Conservation (phyloP, 2,888 invertebrate species). For the Drosophila austrosaltans region DNA sequence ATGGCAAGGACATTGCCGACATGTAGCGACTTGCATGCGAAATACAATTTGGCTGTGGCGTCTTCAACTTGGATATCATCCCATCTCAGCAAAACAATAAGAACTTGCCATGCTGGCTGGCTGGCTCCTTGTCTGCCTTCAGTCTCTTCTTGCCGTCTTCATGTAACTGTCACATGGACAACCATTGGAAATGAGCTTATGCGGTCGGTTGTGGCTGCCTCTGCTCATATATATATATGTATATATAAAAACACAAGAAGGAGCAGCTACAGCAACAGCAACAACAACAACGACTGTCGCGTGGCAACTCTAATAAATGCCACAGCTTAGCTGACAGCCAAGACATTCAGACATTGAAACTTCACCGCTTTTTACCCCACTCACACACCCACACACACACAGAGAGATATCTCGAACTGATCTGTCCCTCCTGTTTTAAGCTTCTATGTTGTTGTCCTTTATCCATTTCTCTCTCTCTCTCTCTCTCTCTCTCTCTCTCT, state of each 20-base stretch:
- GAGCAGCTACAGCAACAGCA: background rate
- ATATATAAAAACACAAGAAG: too few species aligned
- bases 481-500: background rate
- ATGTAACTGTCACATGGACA: slow-evolving; percentile 69
- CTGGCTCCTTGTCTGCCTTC: background rate
- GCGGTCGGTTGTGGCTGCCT: slow-evolving; percentile 54
- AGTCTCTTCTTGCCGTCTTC: slow-evolving; percentile 28
- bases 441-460: background rate
- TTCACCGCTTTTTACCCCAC: background rate
- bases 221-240: slow-evolving; percentile 12
- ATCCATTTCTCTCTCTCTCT: background rate
- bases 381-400: background rate
- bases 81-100: slow-evolving; percentile 62
- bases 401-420: slow-evolving; percentile 26
- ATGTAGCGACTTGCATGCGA: slow-evolving; percentile 72
- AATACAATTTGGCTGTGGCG: slow-evolving; percentile 69
- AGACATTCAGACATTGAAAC: slow-evolving; percentile 21
- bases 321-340: slow-evolving; percentile 65
- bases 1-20: slow-evolving; percentile 69
- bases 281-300: slow-evolving; percentile 48
- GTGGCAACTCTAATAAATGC: slow-evolving; percentile 74
- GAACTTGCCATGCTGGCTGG: slow-evolving; percentile 41
- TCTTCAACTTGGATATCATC: slow-evolving; percentile 39
- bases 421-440: slow-evolving; percentile 3
- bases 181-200: slow-evolving; percentile 72